Conservation (phyloP, 2,888 invertebrate genomes). For the Xestia sexstrigata region DNA sequence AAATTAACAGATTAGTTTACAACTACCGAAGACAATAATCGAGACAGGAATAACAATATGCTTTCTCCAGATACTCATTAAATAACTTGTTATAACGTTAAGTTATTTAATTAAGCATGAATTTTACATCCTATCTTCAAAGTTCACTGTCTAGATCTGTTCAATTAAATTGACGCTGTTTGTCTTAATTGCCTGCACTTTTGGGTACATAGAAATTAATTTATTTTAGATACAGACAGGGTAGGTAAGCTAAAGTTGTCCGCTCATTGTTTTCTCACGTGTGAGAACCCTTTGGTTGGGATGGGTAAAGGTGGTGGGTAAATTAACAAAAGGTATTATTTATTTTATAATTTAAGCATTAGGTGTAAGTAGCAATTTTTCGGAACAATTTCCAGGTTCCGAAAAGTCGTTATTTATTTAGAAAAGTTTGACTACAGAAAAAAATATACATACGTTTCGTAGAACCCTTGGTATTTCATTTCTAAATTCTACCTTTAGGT, state of each 20-base stretch:
- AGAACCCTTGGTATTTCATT: conserved; percentile 52
- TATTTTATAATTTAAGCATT: conserved; percentile 35
- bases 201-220: background rate
- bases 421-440: conserved; percentile 31
- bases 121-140: background rate
- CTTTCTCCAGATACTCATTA: conserved; percentile 79
- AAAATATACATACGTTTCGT: conserved; percentile 42
- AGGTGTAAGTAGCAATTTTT: conserved; percentile 23
- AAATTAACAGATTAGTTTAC: conserved; percentile 88
- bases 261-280: conserved; percentile 10
- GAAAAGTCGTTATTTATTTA: conserved; percentile 17
- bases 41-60: conserved; percentile 47
- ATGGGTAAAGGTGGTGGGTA: conserved; percentile 72
- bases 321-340: conserved; percentile 30
- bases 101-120: conserved; percentile 25
- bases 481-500: conserved; percentile 62
- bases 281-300: conserved; percentile 30
- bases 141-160: background rate
- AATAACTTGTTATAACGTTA: conserved; percentile 34
- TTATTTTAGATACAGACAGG: background rate
- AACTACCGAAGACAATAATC: conserved; percentile 85
- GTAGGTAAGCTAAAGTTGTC: conserved; percentile 12
- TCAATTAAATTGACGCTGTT: conserved; percentile 4
- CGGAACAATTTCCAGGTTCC: conserved; percentile 1
- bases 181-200: background rate